Base-by-base conservation (phyloP, 2,113 vertebrate species). In the Brachypodius melanocephalos region DNA sequence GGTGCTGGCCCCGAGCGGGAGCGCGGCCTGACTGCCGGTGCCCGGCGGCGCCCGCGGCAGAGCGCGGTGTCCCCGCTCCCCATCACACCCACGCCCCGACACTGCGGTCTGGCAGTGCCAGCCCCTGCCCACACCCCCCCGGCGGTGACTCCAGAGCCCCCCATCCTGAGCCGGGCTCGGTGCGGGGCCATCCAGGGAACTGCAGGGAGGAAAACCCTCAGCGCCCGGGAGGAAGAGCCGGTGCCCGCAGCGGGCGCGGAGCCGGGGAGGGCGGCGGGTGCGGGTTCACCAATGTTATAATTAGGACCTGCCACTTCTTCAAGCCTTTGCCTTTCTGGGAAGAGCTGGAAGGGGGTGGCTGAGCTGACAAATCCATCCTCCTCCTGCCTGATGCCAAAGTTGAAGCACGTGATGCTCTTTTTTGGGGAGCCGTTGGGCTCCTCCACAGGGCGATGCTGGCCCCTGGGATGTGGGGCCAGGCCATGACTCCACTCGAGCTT, bases 311-410 rank as follows among this genome's bases (percentile, higher is more conserved):
- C 92, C 95, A 93, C 88, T 82, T 94, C 88, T 89, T 82, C 58
- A 45, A 95, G 85, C 93, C 59, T 48, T 49, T 69, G 89, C 85
- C 88, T 93, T 94, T 76, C 96, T 89, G 93, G 95, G 96, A 96
- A 96, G 95, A 93, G 93, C 88, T 85, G 92, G 88, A 94, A 91
- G 95, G 95, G 93, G 96, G 96, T 94, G 96, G 92, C 93, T 96
- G 96, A 96, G 95, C 92, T 95, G 92, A 90, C 95, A 96, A 85
- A 96, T 85, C 81, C 96, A 89, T 94, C 95, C 95, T 95, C 96
- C 95, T 95, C 84, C 89, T 91, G 89, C 87, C 88, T 96, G 93
- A 71, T 95, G 89, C 92, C 95, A 94, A 95, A 96, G 92, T 91
- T 95, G 92, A 82, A 68, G 90, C 95, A 93, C 81, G 78, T 94